These are phyloP conservation scores for Alexandromys fortis DNA, from an alignment of 2,113 vertebrate species.

Conservation along the genomic window DNA sequence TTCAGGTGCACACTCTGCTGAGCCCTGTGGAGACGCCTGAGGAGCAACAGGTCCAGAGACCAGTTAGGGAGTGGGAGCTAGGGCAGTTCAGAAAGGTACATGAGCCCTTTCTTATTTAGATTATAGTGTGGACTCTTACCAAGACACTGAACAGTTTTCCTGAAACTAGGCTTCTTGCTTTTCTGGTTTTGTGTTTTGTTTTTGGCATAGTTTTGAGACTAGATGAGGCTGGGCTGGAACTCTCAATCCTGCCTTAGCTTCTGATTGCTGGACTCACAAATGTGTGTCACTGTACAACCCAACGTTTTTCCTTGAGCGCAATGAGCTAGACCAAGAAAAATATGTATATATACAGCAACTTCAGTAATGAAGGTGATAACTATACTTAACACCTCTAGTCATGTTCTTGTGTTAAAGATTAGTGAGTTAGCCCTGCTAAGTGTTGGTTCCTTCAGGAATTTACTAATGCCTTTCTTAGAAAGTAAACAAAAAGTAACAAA, in stretches of 20 bases:
- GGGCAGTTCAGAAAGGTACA: not conserved
- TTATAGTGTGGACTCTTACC: not conserved
- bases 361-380: not conserved
- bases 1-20: not conserved
- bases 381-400: not conserved
- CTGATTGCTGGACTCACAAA: not conserved
- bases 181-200: not conserved
- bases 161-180: not conserved
- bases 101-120: not conserved
- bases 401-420: conserved; percentile 11
- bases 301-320: not conserved
- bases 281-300: not conserved
- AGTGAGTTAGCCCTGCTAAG: not conserved
- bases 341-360: not conserved
- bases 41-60: not conserved
- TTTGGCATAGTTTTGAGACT: not conserved
- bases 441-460: conserved; percentile 8
- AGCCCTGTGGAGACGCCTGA: not conserved
- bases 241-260: not conserved
- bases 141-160: conserved; percentile 20
- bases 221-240: not conserved
- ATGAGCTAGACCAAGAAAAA: conserved; percentile 40
- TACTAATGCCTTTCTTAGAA: conserved; percentile 37
- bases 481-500: conserved; percentile 28
- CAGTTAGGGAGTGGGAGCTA: not conserved